Evolutionary conservation across 2,113 vertebrate genomes (phyloP).

Genomic region (Apaloderma vittatum): DNA sequence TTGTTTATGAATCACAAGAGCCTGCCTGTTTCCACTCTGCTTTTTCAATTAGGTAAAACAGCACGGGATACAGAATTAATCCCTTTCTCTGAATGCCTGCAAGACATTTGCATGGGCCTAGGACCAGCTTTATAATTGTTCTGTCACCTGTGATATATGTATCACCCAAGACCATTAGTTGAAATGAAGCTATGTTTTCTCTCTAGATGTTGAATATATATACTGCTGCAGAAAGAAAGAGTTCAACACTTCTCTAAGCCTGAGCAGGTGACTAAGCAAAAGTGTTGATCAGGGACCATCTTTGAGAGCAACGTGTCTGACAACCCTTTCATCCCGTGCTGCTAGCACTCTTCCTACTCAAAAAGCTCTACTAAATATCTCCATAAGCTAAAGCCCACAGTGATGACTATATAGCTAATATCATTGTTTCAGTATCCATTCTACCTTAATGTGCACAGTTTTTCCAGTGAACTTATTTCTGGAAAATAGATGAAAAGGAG

Average conservation of each 20-base stretch:
- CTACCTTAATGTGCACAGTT: accelerated
- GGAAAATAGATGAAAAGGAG: neutral
- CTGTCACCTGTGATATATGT: neutral
- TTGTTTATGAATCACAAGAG: neutral
- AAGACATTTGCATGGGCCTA: neutral
- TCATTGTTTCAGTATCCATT: neutral
- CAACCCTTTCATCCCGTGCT: neutral
- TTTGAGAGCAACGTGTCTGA: accelerated
- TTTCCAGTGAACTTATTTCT: accelerated
- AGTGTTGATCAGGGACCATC: neutral
- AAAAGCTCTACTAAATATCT: neutral
- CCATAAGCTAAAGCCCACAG: neutral
- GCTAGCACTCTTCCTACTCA: neutral
- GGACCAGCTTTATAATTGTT: neutral
- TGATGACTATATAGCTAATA: neutral
- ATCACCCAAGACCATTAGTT: neutral
- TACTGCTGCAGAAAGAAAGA: neutral
- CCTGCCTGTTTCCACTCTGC: neutral
- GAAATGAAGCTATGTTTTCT: neutral
- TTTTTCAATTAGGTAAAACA: neutral
- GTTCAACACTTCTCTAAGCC: accelerated
- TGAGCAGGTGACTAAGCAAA: neutral
- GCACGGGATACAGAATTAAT: accelerated
- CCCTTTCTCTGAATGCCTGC: neutral
- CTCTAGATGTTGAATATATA: neutral